Percentiles rank a stretch among this genome's conserved stretches.
These are phyloP conservation scores for Idaea dimidiata DNA, from an alignment of 2,888 invertebrate species.

Conservation along the genomic window DNA sequence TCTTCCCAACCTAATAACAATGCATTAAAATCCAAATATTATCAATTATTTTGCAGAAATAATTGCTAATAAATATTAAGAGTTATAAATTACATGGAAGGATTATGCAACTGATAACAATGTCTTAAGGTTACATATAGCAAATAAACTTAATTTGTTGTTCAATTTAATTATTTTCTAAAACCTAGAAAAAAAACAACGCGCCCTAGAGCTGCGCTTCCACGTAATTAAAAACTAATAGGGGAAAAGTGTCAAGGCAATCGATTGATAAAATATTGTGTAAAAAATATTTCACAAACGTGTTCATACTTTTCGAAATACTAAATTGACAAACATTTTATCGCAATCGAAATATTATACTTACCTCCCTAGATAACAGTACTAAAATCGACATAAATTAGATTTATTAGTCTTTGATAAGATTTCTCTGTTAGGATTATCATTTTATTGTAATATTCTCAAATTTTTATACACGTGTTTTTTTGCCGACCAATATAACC, in stretches of 20 bases:
- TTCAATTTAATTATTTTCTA: too few relatives aligned
- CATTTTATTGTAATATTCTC: not conserved
- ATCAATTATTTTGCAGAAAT: too few relatives aligned
- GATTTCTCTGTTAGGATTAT: not conserved
- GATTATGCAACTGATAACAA: too few relatives aligned
- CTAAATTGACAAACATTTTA: not conserved
- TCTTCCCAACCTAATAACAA: too few relatives aligned
- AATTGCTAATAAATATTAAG: too few relatives aligned
- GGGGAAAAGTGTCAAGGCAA: not conserved
- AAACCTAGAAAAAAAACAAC: too few relatives aligned
- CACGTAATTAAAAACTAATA: too few relatives aligned
- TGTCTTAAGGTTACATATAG: too few relatives aligned
- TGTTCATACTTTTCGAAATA: not conserved
- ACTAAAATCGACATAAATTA: constrained; percentile 1
- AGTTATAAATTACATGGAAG: too few relatives aligned
- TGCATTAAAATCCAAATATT: too few relatives aligned
- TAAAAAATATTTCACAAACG: not conserved
- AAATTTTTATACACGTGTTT: not conserved
- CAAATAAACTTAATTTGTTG: too few relatives aligned
- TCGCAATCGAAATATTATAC: not conserved
- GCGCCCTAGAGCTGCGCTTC: too few relatives aligned
- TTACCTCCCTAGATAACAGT: not conserved
- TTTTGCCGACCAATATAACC: not conserved
- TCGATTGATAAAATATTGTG: not conserved
- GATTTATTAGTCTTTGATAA: not conserved